phyloP scores from a whole-genome alignment of 2,888 invertebrate genomes.

The Phyllotreta cruciferae region DNA sequence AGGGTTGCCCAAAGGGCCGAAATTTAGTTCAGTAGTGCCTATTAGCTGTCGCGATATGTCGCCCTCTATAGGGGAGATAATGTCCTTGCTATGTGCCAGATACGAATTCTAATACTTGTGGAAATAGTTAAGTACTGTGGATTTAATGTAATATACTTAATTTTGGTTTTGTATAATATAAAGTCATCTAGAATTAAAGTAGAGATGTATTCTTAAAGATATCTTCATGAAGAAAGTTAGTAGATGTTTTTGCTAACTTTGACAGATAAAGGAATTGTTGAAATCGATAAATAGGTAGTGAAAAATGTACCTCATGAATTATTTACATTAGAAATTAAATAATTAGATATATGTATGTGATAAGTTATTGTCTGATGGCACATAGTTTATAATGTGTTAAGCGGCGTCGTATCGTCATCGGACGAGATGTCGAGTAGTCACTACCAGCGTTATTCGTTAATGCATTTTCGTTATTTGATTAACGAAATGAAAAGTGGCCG shows the following conservation, averaged over 20 bases:
- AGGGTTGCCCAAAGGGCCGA: conserved; percentile 16
- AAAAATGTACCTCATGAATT: too few species aligned
- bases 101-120: too few species aligned
- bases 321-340: background rate
- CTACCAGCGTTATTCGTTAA: conserved; percentile 33
- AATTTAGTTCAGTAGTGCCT: conserved; percentile 29
- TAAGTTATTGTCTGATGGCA: conserved; percentile 1
- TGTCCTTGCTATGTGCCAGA: conserved; percentile 5
- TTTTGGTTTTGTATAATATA: background rate
- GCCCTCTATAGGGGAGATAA: conserved; percentile 16
- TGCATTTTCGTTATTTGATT: conserved; percentile 46
- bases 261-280: too few species aligned
- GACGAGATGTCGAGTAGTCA: conserved; percentile 23
- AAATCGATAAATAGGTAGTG: too few species aligned
- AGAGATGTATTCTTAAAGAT: too few species aligned
- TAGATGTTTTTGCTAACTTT: too few species aligned
- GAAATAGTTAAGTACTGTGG: too few species aligned
- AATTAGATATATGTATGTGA: background rate
- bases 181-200: too few species aligned
- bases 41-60: conserved; percentile 28
- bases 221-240: too few species aligned
- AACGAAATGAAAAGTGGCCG: conserved; percentile 30
- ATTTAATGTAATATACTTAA: background rate
- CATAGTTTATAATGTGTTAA: background rate
- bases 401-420: conserved; percentile 10